Percentiles rank a stretch among this genome's conserved stretches.
Conservation (phyloP, 1,140 invertebrate species). For the Leptinotarsa texana region DNA sequence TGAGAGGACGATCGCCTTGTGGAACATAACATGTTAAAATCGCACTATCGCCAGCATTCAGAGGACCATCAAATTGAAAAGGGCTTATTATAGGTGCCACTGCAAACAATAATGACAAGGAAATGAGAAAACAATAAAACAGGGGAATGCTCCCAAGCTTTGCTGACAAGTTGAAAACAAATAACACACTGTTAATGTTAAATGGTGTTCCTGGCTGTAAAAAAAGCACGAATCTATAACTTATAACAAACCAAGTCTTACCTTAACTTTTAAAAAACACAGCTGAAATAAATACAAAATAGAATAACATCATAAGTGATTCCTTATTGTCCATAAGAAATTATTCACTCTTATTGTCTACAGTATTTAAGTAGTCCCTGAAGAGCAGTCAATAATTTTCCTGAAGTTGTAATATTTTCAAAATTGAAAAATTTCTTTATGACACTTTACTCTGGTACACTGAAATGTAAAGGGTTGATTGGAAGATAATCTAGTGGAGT, state of each 20-base stretch:
- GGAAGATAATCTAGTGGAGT: too few species aligned
- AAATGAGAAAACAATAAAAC: neutral
- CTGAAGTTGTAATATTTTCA: too few species aligned
- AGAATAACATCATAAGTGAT: neutral
- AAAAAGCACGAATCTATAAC: neutral
- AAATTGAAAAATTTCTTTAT: too few species aligned
- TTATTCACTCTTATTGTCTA: too few species aligned
- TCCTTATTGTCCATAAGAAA: neutral
- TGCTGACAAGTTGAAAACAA: neutral
- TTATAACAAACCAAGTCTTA: neutral
- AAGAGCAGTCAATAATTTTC: too few species aligned
- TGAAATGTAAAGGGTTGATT: too few species aligned
- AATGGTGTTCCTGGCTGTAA: neutral
- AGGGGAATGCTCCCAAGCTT: neutral
- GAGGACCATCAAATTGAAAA: constrained; percentile 64
- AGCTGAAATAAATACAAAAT: constrained; percentile 3
- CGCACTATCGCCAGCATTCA: constrained; percentile 71
- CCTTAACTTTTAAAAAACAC: neutral
- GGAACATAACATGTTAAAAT: constrained; percentile 73
- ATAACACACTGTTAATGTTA: neutral
- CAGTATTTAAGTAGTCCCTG: too few species aligned
- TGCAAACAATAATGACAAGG: constrained; percentile 39
- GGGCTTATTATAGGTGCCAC: constrained; percentile 59
- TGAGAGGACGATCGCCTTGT: constrained; percentile 76
- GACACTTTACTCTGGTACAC: too few species aligned